Evolutionary conservation across 2,113 vertebrate species (phyloP).

Genomic region (Pelobates fuscus): DNA sequence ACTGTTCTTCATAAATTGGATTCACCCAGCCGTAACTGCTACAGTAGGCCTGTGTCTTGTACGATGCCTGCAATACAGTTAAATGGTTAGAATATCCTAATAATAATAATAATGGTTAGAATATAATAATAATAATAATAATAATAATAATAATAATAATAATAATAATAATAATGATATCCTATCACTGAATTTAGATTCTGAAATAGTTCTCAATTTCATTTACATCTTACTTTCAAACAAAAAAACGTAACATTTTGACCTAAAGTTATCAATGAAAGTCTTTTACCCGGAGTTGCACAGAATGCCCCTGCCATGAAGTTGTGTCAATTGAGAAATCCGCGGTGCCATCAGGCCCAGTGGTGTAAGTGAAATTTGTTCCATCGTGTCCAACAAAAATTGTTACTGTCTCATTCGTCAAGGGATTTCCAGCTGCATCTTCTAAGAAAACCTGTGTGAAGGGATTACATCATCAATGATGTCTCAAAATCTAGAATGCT

Average conservation of each 20-base stretch:
- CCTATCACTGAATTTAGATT: too few species aligned
- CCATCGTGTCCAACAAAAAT: slow-evolving; percentile 53
- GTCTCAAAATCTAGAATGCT: too few species aligned
- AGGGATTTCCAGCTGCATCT: slow-evolving; percentile 61
- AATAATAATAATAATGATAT: too few species aligned
- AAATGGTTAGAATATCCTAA: too few species aligned
- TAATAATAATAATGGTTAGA: too few species aligned
- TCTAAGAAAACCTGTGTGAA: slow-evolving; percentile 62
- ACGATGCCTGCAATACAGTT: slow-evolving; percentile 55
- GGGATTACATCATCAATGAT: slow-evolving; percentile 9
- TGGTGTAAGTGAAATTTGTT: slow-evolving; percentile 60
- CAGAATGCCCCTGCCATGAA: slow-evolving; percentile 32
- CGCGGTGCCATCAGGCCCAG: slow-evolving; percentile 61
- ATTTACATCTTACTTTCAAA: too few species aligned
- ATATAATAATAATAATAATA: too few species aligned
- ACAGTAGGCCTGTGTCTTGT: slow-evolving; percentile 53
- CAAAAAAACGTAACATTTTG: too few species aligned
- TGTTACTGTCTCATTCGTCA: slow-evolving; percentile 58
- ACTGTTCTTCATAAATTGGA: slow-evolving; percentile 23
- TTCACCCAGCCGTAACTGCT: slow-evolving; percentile 53
- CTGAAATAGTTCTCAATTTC: too few species aligned
- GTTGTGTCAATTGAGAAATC: slow-evolving; percentile 67
- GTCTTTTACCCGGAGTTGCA: slow-evolving; percentile 62
- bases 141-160: too few species aligned
- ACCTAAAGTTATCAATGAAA: too few species aligned